phyloP scores from a whole-genome alignment of 2,888 invertebrate genomes.

The Synergus gifuensis region DNA sequence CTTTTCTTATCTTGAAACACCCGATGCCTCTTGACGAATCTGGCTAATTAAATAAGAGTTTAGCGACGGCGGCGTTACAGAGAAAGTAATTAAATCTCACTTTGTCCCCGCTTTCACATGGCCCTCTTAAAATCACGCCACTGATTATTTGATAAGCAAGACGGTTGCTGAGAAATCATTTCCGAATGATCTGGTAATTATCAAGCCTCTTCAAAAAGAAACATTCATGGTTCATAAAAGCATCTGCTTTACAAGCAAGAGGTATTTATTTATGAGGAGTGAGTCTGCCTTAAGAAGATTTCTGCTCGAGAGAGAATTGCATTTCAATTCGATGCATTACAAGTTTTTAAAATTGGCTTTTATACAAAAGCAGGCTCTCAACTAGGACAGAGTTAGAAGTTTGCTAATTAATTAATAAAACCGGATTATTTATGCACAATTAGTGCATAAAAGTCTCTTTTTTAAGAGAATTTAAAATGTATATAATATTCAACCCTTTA shows the following conservation, averaged over 20 bases:
- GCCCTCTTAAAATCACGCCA: constrained; percentile 5
- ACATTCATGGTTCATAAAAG: constrained; percentile 26
- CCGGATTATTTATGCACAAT: neutral
- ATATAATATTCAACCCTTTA: neutral
- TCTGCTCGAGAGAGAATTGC: neutral
- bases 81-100: constrained; percentile 34
- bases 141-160: constrained; percentile 9
- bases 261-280: constrained; percentile 23
- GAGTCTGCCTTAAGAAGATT: constrained; percentile 3
- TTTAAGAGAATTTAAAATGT: too few species aligned
- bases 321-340: neutral
- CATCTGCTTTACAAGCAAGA: neutral
- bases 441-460: neutral
- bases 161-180: constrained; percentile 17
- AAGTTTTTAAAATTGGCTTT: neutral
- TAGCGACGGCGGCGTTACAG: constrained; percentile 22
- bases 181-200: constrained; percentile 35
- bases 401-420: neutral
- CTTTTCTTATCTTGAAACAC: neutral
- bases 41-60: constrained; percentile 33
- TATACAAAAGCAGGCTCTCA: neutral
- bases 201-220: constrained; percentile 28
- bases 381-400: neutral
- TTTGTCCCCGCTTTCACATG: constrained; percentile 26
- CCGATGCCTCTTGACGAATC: constrained; percentile 26